Evolutionary conservation across 2,888 invertebrate species (phyloP).

Genomic region (Cataglyphis cursor): DNA sequence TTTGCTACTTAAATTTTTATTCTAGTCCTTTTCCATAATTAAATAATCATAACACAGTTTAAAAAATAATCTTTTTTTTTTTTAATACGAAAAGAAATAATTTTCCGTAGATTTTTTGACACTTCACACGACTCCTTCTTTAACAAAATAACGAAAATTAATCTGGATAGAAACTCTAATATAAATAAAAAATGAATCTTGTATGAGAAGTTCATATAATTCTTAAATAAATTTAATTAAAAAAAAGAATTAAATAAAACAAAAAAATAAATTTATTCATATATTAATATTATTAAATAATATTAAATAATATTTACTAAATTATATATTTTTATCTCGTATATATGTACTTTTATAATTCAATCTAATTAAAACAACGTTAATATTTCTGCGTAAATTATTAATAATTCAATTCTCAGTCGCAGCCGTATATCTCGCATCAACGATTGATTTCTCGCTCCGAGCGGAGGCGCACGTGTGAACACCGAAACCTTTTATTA

Average conservation of each 20-base stretch:
- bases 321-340: background rate
- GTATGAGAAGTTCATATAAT: background rate
- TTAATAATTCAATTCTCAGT: background rate
- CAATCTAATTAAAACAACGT: background rate
- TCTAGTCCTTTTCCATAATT: background rate
- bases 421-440: background rate
- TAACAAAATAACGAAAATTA: too few species aligned
- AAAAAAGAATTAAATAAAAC: too few species aligned
- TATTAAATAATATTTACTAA: background rate
- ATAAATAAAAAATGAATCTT: background rate
- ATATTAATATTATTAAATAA: background rate
- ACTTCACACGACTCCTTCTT: background rate
- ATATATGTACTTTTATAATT: background rate
- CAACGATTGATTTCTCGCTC: conserved; percentile 1
- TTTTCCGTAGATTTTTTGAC: background rate
- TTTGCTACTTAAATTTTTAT: background rate
- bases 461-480: conserved; percentile 15
- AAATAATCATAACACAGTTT: background rate
- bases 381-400: background rate
- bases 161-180: background rate
- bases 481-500: conserved; percentile 51
- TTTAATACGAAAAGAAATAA: background rate
- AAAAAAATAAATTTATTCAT: background rate
- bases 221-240: background rate
- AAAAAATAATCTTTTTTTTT: background rate